phyloP scores from a whole-genome alignment of 1,140 invertebrate genomes.

The Tyrophagus putrescentiae region DNA sequence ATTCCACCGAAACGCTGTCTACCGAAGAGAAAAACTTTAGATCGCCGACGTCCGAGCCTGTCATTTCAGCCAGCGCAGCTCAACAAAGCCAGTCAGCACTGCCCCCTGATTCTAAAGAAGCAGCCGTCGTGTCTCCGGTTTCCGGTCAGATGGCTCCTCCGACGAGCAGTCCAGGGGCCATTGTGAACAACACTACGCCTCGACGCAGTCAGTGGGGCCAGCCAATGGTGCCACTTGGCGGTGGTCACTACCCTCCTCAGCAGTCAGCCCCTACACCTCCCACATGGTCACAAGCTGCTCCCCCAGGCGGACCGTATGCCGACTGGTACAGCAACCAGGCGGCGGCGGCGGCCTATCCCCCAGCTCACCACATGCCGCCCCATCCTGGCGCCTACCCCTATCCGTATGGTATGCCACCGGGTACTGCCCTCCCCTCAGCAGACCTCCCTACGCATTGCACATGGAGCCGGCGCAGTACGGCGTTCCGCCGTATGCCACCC shows the following conservation, averaged over 20 bases:
- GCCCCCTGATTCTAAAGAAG: no score
- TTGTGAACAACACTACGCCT: not conserved
- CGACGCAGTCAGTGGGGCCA: constrained; percentile 26
- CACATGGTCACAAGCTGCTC: constrained; percentile 5
- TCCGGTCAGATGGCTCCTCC: no score
- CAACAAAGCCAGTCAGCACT: no score
- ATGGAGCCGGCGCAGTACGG: not conserved
- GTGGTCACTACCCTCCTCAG: not conserved
- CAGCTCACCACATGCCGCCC: not conserved
- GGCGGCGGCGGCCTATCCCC: not conserved
- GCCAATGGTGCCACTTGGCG: constrained; percentile 23
- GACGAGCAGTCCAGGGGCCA: no score
- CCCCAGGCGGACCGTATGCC: not conserved
- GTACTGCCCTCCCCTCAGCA: not conserved
- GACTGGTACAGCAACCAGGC: not conserved
- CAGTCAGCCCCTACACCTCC: not conserved
- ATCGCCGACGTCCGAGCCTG: not conserved
- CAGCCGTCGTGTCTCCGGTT: no score
- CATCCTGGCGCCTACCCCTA: no score
- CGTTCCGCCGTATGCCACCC: not conserved
- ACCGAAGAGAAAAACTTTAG: not conserved
- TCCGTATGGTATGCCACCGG: not conserved
- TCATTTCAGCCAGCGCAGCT: no score
- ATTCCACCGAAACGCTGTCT: not conserved
- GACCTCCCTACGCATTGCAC: not conserved